Evolutionary conservation across 2,797 vertebrate species (phyloP).

Genomic region (Sciurus carolinensis): DNA sequence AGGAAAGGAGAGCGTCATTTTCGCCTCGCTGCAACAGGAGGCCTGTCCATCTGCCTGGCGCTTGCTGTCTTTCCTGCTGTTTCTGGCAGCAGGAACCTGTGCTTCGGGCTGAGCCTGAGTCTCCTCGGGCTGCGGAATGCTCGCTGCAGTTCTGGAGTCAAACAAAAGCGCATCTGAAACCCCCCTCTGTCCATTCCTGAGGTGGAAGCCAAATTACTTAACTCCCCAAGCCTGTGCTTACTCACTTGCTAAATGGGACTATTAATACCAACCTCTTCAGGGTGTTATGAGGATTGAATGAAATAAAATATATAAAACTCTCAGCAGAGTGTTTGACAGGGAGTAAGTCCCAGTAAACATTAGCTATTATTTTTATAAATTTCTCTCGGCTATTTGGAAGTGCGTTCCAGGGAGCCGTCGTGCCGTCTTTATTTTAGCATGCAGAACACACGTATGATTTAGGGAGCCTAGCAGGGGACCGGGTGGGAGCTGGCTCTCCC

Average conservation of each 20-base stretch:
- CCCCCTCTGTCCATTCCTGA: background rate
- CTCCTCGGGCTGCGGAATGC: background rate
- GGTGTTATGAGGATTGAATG: slow-evolving; percentile 40
- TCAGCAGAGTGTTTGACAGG: slow-evolving; percentile 43
- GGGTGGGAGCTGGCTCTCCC: background rate
- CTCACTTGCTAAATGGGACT: slow-evolving; percentile 47
- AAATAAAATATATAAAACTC: slow-evolving; percentile 51
- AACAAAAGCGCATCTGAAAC: background rate
- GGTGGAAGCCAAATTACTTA: background rate
- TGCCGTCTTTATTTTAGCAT: background rate
- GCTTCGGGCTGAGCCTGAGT: background rate
- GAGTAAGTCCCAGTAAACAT: slow-evolving; percentile 40
- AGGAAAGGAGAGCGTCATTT: background rate
- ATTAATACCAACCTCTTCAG: slow-evolving; percentile 54
- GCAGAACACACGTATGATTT: background rate
- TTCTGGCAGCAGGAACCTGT: background rate
- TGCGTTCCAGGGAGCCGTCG: background rate
- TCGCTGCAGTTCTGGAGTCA: background rate
- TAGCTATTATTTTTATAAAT: slow-evolving; percentile 57
- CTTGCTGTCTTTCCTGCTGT: background rate
- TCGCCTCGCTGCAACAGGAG: background rate
- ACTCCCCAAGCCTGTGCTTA: slow-evolving; percentile 45
- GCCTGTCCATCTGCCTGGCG: background rate
- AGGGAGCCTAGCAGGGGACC: background rate
- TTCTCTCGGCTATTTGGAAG: slow-evolving; percentile 13